Evolutionary conservation across 2,797 vertebrate genomes (phyloP).

Genomic region (Thunnus albacares): DNA sequence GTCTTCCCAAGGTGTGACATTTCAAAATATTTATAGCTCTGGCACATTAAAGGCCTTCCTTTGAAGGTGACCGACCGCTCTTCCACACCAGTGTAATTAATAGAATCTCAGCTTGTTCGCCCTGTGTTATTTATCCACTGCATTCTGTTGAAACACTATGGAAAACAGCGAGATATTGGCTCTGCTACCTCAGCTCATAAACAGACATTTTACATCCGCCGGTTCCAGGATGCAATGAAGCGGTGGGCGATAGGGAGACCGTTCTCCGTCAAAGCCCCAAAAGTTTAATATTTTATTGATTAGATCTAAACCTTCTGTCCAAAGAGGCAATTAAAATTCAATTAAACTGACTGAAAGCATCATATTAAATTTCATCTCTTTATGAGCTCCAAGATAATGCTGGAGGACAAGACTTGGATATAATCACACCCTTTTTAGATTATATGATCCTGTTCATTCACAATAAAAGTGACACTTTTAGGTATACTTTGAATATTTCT

Average conservation of each 20-base stretch:
- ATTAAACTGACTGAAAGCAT: slow-evolving; percentile 99
- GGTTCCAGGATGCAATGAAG: slow-evolving; percentile 74
- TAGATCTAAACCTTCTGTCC: slow-evolving; percentile 99
- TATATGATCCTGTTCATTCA: slow-evolving; percentile 98
- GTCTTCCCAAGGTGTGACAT: slow-evolving; percentile 99
- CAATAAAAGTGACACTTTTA: slow-evolving; percentile 99
- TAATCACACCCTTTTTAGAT: slow-evolving; percentile 99
- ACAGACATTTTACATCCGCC: slow-evolving; percentile 85
- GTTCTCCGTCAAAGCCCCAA: slow-evolving; percentile 92
- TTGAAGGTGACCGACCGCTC: slow-evolving; percentile 99
- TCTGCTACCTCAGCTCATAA: slow-evolving; percentile 83
- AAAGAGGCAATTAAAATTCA: slow-evolving; percentile 99
- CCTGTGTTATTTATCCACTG: slow-evolving; percentile 91
- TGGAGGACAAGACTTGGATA: slow-evolving; percentile 99
- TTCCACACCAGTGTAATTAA: slow-evolving; percentile 94
- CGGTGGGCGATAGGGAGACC: slow-evolving; percentile 77
- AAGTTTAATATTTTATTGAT: slow-evolving; percentile 99
- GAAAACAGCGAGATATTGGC: slow-evolving; percentile 85
- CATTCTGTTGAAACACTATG: slow-evolving; percentile 84
- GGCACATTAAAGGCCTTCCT: slow-evolving; percentile 98
- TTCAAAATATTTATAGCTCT: slow-evolving; percentile 99
- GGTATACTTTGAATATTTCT: slow-evolving; percentile 99
- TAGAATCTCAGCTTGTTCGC: slow-evolving; percentile 90
- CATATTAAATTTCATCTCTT: slow-evolving; percentile 99
- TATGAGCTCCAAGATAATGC: slow-evolving; percentile 99